phyloP scores from a whole-genome alignment of 2,888 invertebrate genomes.

The Hylaea fasciaria region DNA sequence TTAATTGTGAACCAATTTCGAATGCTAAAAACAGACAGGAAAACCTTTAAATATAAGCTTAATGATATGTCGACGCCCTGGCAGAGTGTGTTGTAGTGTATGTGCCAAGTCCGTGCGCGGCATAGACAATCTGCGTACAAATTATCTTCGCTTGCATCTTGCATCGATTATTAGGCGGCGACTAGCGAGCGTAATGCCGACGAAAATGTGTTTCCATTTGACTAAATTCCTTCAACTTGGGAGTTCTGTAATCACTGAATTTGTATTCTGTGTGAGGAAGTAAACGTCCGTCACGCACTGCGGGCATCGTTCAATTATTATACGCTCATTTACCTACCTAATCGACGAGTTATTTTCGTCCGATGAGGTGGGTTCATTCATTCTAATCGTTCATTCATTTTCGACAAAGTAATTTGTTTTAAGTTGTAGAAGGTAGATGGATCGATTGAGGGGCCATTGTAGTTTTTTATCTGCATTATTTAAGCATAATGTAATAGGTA shows the following conservation, averaged over 20 bases:
- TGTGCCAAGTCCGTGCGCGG: conserved; percentile 46
- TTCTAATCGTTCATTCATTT: conserved; percentile 2
- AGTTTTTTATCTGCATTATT: background rate
- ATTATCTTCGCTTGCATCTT: conserved; percentile 20
- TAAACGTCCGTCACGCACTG: background rate
- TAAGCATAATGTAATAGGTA: no score
- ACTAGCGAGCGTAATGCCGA: background rate
- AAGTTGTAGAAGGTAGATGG: no score
- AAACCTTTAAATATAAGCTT: conserved; percentile 25
- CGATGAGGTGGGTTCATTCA: background rate
- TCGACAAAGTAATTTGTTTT: background rate
- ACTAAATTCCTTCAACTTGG: background rate
- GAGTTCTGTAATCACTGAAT: background rate
- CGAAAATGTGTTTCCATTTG: conserved; percentile 4
- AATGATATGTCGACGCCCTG: conserved; percentile 32
- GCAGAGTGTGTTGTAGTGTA: conserved; percentile 35
- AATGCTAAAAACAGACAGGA: conserved; percentile 17
- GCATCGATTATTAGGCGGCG: conserved; percentile 17
- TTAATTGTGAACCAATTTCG: conserved; percentile 7
- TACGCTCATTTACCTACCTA: background rate
- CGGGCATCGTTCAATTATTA: background rate
- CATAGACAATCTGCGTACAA: conserved; percentile 42
- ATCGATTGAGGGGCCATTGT: no score
- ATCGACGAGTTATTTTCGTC: background rate
- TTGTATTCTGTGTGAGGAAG: background rate